Evolutionary conservation across 2,113 vertebrate genomes (phyloP), one percentile per base, ranked within the genome.

Genomic region (Oriolus oriolus): DNA sequence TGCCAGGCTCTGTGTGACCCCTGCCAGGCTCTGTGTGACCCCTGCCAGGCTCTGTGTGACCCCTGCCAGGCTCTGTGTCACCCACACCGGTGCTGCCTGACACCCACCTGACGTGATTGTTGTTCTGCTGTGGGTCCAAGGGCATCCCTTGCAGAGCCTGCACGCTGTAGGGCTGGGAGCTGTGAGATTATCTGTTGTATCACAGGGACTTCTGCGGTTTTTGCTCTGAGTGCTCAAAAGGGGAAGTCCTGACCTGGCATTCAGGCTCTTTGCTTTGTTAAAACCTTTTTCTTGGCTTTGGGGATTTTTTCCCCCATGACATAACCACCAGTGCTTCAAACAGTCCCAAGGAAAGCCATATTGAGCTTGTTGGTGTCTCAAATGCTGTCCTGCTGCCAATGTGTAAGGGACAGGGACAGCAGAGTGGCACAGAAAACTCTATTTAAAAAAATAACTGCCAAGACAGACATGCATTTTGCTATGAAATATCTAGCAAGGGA

Each of bases 71-170:
- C 6, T 16, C 53, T 24, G 35, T 6, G 30, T 41, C 47, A 37
- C 11, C 44, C 31, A 5, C 1, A 6, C 11, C 7, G 5, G 30
- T 1, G 24, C 66, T 59, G 35, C 41, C 50, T 59, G 64, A 15
- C 31, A 26, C 8, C 21, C 39, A 3, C 11, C 60, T 21, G 59
- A 16, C 0, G 0, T 3, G 15, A 2, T 11, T 14, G 2, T 4
- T 53, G n/a, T 4, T 68, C 50, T 24, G 23, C 22, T 35, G 24
- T 22, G 73, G n/a, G 10, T 27, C 23, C 70, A 26, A 31, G 15
- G 42, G 6, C 45, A 59, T 54, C n/a, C 60, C 54, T 33, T 3
- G 1, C 42, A 28, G 11, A 17, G 42, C 52, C 70, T 33, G 37
- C 28, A 24, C 16, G 0, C 17, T 24, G 4, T 1, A 22, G 86